Evolutionary conservation across 2,888 invertebrate species (phyloP), one percentile per base, ranked within the genome.

Genomic region (Agrotis ipsilon): DNA sequence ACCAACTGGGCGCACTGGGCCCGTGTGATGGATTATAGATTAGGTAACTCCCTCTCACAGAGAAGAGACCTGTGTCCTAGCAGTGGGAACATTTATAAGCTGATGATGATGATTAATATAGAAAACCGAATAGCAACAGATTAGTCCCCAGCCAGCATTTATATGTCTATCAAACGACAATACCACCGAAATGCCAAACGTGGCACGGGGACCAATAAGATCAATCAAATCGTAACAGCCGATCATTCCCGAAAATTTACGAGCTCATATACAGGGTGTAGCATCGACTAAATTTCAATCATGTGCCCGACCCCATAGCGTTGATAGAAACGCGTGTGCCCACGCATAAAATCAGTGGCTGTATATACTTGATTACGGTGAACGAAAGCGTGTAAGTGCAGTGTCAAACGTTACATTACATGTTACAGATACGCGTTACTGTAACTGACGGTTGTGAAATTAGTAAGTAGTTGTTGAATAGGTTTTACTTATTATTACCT

Each of bases 341-440:
- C 66, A 72, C 76, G 89, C 89, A 90, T 90, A 88, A 91, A 92
- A 90, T 91, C 89, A 82, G 89, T 88, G 87, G 87, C 86, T 80
- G 69, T 81, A 84, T 82, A 88, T 88, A 91, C 89, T 86, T 85
- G 87, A 89, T 91, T 92, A 89, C 77, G 63, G 72, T 81, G 87
- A 89, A 89, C 81, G 91, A 92, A 92, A 92, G 92, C 93, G 91
- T 92, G 91, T 88, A 89, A 89, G 80, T 85, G 85, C 75, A 83
- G 84, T 88, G 90, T 87, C 90, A 85, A 85, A 82, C 80, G 82
- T 81, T 86, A 75, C 72, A 75, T 75, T 72, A 69, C 81, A 71
- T 83, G 86, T 78, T 80, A 78, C 70, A 83, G 81, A 82, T 84
- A 81, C 83, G 79, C 81, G 82, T 84, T 83, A 81, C 79, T 52